These are phyloP conservation scores for Eumaeus atala DNA, from an alignment of 1,140 invertebrate species.

Conservation along the genomic window DNA sequence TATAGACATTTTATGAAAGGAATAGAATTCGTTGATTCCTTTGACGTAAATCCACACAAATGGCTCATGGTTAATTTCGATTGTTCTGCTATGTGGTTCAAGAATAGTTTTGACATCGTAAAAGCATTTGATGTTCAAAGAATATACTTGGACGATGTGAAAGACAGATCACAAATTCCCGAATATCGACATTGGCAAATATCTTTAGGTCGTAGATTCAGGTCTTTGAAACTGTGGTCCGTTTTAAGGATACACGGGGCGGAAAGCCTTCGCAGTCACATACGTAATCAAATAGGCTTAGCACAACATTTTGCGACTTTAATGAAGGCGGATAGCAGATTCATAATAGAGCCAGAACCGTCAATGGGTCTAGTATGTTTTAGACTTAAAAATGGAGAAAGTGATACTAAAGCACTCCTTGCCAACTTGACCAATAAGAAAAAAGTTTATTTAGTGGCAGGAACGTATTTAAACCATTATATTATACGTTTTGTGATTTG, in stretches of 20 bases:
- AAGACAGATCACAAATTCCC: conserved; percentile 82
- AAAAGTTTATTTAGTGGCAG: conserved; percentile 89
- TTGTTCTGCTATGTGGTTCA: conserved; percentile 91
- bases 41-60: conserved; percentile 95
- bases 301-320: conserved; percentile 85
- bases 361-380: conserved; percentile 92
- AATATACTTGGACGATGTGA: conserved; percentile 85
- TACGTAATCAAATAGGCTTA: conserved; percentile 84
- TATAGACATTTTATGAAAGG: conserved; percentile 87
- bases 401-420: conserved; percentile 82
- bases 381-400: conserved; percentile 87
- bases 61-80: conserved; percentile 95
- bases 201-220: conserved; percentile 90
- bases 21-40: conserved; percentile 87
- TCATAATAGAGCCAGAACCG: conserved; percentile 84
- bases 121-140: conserved; percentile 94
- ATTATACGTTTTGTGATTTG: conserved; percentile 91
- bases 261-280: conserved; percentile 84
- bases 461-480: conserved; percentile 78
- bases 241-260: conserved; percentile 89
- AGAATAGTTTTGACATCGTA: conserved; percentile 84
- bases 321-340: conserved; percentile 81
- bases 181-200: conserved; percentile 98
- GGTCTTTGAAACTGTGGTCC: conserved; percentile 96
- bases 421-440: conserved; percentile 85